Evolutionary conservation across 2,888 invertebrate species (phyloP), one percentile per base, ranked within the genome.

Genomic region (Cephus nigrinus): DNA sequence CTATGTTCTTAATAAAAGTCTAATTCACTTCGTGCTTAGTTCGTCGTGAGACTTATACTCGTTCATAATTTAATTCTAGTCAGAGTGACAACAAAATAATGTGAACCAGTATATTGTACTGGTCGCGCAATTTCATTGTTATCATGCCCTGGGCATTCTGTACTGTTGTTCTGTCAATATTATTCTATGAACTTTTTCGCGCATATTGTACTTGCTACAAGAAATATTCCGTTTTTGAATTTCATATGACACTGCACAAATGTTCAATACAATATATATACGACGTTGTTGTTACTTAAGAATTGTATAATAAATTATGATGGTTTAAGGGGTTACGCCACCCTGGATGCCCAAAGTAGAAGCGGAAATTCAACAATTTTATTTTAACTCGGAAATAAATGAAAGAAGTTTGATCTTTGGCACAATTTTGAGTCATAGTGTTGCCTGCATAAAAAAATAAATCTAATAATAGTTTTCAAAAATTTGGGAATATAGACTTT

Each of bases 1-100:
- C 69, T 76, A 74, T 74, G 55, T 76, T 76, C 36, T 35, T 75
- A 77, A 82, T 81, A 81, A 71, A 75, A 82, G 69, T 77, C 55
- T 81, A 79, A 76, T 76, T 76, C 30, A n/a, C 23, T 74, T 74
- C 36, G 35, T 74, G 74, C 30, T 74, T 31, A 71, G 71, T 71
- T 55, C 55, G 23, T 23, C 55, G 9, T 55, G 55, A 55, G 55
- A 55, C 55, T 55, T 55, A 9, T 55, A 55, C 23, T 55, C 55
- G 55, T 55, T 55, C 23, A 9, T 55, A 55, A 55, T 55, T 55
- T 55, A 23, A 55, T 55, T 55, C 55, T 55, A 55, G 55, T 55
- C 55, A 55, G 55, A 55, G 9, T 23, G 23, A 55, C 55, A 55
- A 55, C 9, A 55, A 55, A 55, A 40, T 23, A 55, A 55, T 55